These are phyloP conservation scores for Chironomus tepperi DNA, from an alignment of 1,140 invertebrate species.

Conservation along the genomic window DNA sequence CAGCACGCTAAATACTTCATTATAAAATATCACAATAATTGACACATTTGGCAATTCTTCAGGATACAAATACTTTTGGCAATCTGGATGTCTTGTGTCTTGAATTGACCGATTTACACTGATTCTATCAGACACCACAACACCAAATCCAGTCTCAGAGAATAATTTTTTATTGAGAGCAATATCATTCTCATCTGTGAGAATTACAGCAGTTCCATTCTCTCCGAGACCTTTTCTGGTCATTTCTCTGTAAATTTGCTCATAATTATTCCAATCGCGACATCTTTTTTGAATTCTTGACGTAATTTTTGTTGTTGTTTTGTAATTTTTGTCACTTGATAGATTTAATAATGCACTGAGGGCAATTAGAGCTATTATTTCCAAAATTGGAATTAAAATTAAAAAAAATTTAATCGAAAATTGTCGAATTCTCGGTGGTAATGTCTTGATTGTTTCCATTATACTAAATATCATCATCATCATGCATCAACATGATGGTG, in stretches of 20 bases:
- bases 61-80: slow-evolving; percentile 46
- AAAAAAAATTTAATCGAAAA: background rate
- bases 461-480: too few species aligned
- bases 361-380: background rate
- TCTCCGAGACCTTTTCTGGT: background rate
- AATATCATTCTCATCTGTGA: slow-evolving; percentile 49
- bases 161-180: slow-evolving; percentile 56
- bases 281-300: background rate
- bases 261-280: background rate
- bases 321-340: background rate
- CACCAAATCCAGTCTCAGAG: slow-evolving; percentile 81
- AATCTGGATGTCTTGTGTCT: slow-evolving; percentile 70
- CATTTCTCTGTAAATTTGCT: background rate
- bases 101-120: slow-evolving; percentile 70
- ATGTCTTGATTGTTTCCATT: too few species aligned
- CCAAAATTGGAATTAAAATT: background rate
- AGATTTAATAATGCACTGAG: background rate
- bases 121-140: slow-evolving; percentile 80
- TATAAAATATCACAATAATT: slow-evolving; percentile 89
- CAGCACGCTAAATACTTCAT: slow-evolving; percentile 84
- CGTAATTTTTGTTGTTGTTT: background rate
- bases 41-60: slow-evolving; percentile 67
- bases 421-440: background rate
- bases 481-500: too few species aligned
- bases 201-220: slow-evolving; percentile 16